Percentiles rank a stretch among this genome's conserved stretches.
Conservation (phyloP, 92 coral and sea anemone species). For the Palythoa grandiflora region DNA sequence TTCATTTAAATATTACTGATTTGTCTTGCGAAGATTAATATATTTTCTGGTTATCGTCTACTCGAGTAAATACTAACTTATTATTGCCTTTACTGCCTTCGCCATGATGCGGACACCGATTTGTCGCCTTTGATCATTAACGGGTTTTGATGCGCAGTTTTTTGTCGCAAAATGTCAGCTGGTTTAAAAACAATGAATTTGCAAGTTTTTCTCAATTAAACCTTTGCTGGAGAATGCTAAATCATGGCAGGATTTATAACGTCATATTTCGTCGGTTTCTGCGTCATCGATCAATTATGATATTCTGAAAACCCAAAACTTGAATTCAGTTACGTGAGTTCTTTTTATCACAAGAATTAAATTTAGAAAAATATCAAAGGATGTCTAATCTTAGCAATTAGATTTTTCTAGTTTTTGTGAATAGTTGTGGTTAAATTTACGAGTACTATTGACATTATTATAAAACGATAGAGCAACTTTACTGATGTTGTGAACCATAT, state of each 20-base stretch:
- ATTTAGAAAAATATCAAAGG: neutral
- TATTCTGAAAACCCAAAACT: neutral
- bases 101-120: too few species aligned
- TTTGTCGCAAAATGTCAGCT: neutral
- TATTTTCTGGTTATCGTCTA: too few species aligned
- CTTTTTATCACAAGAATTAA: neutral
- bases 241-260: neutral
- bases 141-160: neutral
- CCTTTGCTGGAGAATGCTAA: neutral
- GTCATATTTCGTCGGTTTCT: constrained; percentile 26
- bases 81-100: neutral
- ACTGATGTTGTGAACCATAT: neutral
- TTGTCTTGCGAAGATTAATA: too few species aligned
- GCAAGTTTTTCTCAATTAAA: neutral
- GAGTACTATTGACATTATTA: neutral
- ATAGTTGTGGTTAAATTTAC: neutral
- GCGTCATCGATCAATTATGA: constrained; percentile 22
- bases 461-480: too few species aligned
- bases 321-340: neutral
- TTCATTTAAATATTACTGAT: too few species aligned
- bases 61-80: too few species aligned
- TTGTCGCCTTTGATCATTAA: neutral
- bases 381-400: neutral
- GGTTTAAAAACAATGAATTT: neutral
- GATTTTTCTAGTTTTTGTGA: neutral